Conservation (phyloP, 2,888 invertebrate species). For the Xylocampa areola region DNA sequence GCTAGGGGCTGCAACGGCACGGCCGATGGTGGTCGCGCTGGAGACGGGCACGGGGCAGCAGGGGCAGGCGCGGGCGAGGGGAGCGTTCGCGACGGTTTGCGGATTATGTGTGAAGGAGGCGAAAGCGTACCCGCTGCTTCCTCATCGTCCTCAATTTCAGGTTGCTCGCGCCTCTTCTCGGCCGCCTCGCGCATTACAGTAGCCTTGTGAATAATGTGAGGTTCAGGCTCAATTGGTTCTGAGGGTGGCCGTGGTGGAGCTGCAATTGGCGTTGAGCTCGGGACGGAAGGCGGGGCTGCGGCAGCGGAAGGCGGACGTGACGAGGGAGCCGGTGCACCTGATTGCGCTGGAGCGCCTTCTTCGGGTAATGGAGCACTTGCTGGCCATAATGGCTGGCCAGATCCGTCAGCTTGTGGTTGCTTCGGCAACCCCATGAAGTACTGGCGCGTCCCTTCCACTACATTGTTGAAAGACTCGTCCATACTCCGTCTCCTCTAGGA, state of each 20-base stretch:
- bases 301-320: conserved; percentile 88
- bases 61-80: conserved; percentile 83
- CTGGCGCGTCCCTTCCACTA: conserved; percentile 95
- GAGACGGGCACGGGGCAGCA: conserved; percentile 76
- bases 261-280: conserved; percentile 71
- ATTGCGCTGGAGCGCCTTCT: conserved; percentile 82
- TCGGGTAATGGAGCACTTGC: conserved; percentile 74
- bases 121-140: conserved; percentile 80
- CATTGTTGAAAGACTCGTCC: conserved; percentile 94
- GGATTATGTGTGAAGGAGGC: conserved; percentile 86
- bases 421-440: conserved; percentile 95
- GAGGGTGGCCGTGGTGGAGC: conserved; percentile 85
- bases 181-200: conserved; percentile 89
- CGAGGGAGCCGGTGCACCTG: conserved; percentile 82
- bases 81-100: conserved; percentile 77
- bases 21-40: conserved; percentile 78
- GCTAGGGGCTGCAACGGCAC: conserved; percentile 67
- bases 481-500: conserved; percentile 85
- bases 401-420: conserved; percentile 80
- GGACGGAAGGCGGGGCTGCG: conserved; percentile 78
- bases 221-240: conserved; percentile 87
- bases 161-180: conserved; percentile 83
- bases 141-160: conserved; percentile 84
- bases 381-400: conserved; percentile 80
- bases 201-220: conserved; percentile 88